A percentile compares a stretch with the other conserved stretches of the same genome.
phyloP scores from a whole-genome alignment of 2,113 vertebrate genomes.

The Myotis brandtii region DNA sequence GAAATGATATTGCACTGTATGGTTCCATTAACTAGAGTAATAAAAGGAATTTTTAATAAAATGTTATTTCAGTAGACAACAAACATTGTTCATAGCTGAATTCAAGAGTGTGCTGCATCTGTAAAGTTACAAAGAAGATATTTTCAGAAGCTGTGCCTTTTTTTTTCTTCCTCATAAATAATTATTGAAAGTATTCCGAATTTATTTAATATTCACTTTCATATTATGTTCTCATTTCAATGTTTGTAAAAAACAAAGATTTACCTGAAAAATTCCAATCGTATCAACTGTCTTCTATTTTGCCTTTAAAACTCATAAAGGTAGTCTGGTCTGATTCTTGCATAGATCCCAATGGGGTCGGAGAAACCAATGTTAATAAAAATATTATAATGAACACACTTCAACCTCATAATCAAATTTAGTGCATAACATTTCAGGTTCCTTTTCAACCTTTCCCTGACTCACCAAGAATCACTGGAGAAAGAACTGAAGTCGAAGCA shows the following conservation, averaged over 20 bases:
- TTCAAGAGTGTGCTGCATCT: not conserved
- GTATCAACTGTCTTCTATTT: not conserved
- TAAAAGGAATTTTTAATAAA: conserved; percentile 4
- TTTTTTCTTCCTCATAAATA: not conserved
- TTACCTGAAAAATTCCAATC: not conserved
- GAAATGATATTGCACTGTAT: not conserved
- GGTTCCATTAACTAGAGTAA: not conserved
- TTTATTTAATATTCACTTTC: not conserved
- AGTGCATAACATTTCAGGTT: not conserved
- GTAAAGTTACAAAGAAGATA: not conserved
- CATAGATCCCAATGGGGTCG: not conserved
- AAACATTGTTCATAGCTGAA: not conserved
- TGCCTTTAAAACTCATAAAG: not conserved
- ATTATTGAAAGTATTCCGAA: not conserved
- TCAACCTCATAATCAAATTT: not conserved
- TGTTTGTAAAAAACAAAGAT: not conserved
- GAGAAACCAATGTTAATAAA: not conserved
- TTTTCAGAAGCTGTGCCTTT: not conserved
- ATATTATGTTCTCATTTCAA: not conserved
- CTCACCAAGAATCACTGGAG: not conserved
- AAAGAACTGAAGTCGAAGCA: not conserved
- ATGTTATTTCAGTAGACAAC: not conserved
- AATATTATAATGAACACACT: not conserved
- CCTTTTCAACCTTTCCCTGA: not conserved
- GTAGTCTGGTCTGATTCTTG: not conserved